Conservation (phyloP, 2,113 vertebrate species). For the Motacilla alba region DNA sequence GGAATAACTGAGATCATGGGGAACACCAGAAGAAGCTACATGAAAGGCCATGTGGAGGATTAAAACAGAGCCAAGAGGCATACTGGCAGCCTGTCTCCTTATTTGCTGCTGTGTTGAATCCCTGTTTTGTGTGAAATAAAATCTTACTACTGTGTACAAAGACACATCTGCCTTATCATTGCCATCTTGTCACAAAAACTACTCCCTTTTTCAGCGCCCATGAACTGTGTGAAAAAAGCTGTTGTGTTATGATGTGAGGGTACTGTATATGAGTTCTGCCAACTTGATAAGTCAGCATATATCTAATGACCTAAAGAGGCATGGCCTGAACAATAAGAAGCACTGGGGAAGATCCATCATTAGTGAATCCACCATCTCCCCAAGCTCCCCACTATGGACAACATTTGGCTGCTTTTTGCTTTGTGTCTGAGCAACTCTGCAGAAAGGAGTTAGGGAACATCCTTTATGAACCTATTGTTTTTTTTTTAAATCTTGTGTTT, state of each 20-base stretch:
- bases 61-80: background rate
- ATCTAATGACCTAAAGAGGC: background rate
- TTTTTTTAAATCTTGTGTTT: accelerated
- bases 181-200: background rate
- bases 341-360: background rate
- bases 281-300: background rate
- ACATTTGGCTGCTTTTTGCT: background rate
- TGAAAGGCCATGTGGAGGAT: background rate
- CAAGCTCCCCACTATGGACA: background rate
- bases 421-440: background rate
- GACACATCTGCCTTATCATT: background rate
- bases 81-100: background rate
- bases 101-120: background rate
- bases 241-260: background rate
- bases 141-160: background rate
- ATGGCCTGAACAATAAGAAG: background rate
- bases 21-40: background rate
- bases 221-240: background rate
- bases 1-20: background rate
- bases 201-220: background rate
- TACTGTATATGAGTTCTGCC: background rate
- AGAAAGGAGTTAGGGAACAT: background rate
- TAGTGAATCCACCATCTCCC: background rate
- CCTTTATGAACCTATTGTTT: background rate
- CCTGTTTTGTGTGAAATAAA: background rate